These are phyloP conservation scores for Andrena fulva DNA, from an alignment of 2,888 invertebrate genomes.

Conservation along the genomic window DNA sequence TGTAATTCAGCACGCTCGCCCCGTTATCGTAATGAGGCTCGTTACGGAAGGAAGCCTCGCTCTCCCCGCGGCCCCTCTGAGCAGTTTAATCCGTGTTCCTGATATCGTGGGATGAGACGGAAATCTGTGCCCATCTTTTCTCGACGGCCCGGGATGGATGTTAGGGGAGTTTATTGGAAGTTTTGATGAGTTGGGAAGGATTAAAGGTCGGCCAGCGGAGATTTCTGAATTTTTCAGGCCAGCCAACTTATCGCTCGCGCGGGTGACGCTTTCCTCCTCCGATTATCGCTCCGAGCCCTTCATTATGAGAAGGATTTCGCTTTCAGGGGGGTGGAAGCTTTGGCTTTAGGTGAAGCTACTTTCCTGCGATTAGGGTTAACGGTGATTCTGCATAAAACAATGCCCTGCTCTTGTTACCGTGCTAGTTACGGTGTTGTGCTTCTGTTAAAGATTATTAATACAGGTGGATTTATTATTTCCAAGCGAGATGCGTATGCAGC, in stretches of 20 bases:
- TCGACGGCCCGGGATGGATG: not conserved
- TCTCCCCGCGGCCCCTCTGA: not conserved
- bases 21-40: slow-evolving; percentile 56
- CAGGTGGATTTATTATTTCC: no score
- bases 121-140: slow-evolving; percentile 7
- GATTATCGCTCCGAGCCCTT: not conserved
- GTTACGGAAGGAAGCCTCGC: slow-evolving; percentile 39
- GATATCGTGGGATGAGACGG: slow-evolving; percentile 12
- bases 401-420: no score
- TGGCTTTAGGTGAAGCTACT: not conserved
- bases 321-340: not conserved
- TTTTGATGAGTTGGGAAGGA: slow-evolving; percentile 22
- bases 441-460: no score
- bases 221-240: slow-evolving; percentile 3
- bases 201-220: not conserved
- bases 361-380: not conserved
- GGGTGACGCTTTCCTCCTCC: not conserved
- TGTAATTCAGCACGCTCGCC: slow-evolving; percentile 55
- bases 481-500: not conserved
- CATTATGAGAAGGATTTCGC: not conserved
- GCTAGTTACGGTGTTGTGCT: no score
- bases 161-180: slow-evolving; percentile 15
- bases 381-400: no score
- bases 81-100: slow-evolving; percentile 28
- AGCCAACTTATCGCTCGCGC: not conserved